Evolutionary conservation across 2,888 invertebrate genomes (phyloP), one percentile per base, ranked within the genome.

Genomic region (Patella pellucida): DNA sequence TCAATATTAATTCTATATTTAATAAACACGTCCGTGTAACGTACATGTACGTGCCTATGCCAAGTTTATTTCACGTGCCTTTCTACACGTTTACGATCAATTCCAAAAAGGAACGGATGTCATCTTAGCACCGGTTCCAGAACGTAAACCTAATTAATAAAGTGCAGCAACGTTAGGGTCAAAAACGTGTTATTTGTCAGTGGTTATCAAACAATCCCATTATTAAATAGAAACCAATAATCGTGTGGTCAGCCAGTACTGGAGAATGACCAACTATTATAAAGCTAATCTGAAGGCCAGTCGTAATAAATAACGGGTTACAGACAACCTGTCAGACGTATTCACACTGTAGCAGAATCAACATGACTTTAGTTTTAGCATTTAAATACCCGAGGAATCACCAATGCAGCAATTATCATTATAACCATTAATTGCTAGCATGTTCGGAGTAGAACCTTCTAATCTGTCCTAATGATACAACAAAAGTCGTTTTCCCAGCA

Each of bases 221-320:
- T 62, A 62, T 62, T 23, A 62, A n/a, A n/a, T 62, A 62, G 19
- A 23, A 62, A 23, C 62, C 62, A 62, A 62, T 62, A 62, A 62
- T 62, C 19, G 19, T 23, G 62, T 62, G 62, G 62, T 23, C 62
- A 62, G 62, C 23, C 23, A 62, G 12, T 11, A 14, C 23, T 23
- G 23, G 62, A 23, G 19, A 62, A 62, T 23, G 62, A 23, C 62
- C 62, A 62, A 23, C 23, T 62, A 23, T 62, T 23, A 23, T 23
- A 23, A 62, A 23, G 19, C 62, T 62, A 62, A 23, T 62, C 62
- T 12, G 19, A 62, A 23, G 62, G 23, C 62, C 62, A 62, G 23
- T 14, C 23, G 62, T 19, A 23, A 62, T 62, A 62, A 62, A 41
- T 41, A 41, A 62, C 62, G 23, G 62, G 19, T 23, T 62, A 62